A percentile compares a stretch with the other conserved stretches of the same genome.
phyloP scores from a whole-genome alignment of 2,888 invertebrate species.

The Siphlonurus alternatus region DNA sequence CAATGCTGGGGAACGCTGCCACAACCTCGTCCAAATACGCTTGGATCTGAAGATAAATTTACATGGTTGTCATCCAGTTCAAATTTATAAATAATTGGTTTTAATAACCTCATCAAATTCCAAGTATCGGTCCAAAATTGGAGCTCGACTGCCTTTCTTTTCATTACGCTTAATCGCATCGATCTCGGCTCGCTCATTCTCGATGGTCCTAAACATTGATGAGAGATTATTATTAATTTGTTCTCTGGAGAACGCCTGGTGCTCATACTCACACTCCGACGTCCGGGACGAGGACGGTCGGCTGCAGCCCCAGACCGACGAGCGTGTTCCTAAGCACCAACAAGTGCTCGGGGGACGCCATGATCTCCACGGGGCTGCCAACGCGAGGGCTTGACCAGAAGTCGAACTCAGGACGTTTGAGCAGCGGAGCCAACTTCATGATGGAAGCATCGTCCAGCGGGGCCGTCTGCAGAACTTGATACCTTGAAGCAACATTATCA shows the following conservation, averaged over 20 bases:
- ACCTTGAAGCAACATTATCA: not conserved
- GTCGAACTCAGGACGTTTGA: not conserved
- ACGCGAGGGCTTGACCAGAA: not conserved
- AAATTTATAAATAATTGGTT: not conserved
- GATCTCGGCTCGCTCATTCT: not conserved
- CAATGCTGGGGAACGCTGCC: conserved; percentile 41
- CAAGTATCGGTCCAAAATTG: not conserved
- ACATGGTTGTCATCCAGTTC: not conserved
- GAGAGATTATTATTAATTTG: too few species aligned
- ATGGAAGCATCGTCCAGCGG: not conserved
- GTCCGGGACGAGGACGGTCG: not conserved
- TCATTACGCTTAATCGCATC: not conserved
- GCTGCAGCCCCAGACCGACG: not conserved
- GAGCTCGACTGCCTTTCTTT: not conserved
- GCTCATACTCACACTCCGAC: not conserved
- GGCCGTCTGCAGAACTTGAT: not conserved
- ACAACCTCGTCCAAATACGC: conserved; percentile 50
- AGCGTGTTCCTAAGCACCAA: not conserved
- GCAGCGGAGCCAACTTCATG: not conserved
- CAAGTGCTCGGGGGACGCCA: not conserved
- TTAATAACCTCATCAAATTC: not conserved
- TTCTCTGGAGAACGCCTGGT: too few species aligned
- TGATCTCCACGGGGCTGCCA: not conserved
- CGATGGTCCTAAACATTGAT: not conserved
- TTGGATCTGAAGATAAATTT: conserved; percentile 27